Conservation (phyloP, 2,888 invertebrate species). For the Notocelia uddmanniana region DNA sequence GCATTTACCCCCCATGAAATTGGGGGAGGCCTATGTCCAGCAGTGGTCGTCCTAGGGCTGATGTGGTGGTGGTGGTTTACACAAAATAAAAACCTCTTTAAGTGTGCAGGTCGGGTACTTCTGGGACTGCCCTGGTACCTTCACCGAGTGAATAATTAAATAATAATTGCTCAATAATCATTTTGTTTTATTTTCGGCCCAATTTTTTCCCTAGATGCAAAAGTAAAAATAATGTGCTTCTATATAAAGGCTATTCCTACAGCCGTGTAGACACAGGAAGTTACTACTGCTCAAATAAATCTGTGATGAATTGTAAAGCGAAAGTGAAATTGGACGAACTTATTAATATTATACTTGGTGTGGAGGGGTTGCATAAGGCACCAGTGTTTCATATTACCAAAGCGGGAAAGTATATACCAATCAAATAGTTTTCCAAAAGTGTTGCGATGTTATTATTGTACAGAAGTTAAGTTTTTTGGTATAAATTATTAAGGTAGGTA, state of each 20-base stretch:
- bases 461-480: no score
- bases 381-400: not conserved
- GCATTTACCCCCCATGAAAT: no score
- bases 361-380: not conserved
- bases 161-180: not conserved
- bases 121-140: no score
- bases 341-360: not conserved
- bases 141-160: not conserved
- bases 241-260: slow-evolving; percentile 16
- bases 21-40: no score
- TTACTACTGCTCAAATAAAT: slow-evolving; percentile 22
- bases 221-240: slow-evolving; percentile 6
- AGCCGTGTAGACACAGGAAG: not conserved
- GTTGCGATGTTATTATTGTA: no score
- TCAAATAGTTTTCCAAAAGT: not conserved
- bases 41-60: no score
- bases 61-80: no score
- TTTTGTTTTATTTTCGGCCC: slow-evolving; percentile 13
- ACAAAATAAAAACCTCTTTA: no score
- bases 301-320: slow-evolving; percentile 19
- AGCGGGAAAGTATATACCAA: slow-evolving; percentile 12
- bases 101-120: no score
- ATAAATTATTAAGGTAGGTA: no score
- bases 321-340: slow-evolving; percentile 27
- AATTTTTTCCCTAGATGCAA: slow-evolving; percentile 3